These are phyloP conservation scores for Tangara arthus DNA, from an alignment of 2,797 vertebrate species.

Conservation along the genomic window DNA sequence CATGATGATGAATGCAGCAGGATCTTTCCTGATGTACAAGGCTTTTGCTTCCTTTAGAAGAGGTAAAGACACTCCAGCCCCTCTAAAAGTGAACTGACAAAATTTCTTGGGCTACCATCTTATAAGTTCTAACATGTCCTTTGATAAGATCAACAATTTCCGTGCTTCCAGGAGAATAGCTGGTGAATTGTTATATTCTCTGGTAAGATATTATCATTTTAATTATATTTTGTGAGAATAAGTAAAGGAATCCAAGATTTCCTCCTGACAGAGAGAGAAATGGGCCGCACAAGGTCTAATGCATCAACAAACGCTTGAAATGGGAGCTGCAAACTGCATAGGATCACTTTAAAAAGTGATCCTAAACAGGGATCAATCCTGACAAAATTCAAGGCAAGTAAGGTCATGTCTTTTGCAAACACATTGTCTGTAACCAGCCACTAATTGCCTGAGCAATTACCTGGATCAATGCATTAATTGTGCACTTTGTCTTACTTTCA, in stretches of 20 bases:
- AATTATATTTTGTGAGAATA: neutral
- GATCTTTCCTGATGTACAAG: neutral
- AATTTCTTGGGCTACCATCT: neutral
- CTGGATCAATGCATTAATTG: neutral
- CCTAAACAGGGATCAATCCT: neutral
- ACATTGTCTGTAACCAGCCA: neutral
- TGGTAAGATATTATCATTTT: neutral
- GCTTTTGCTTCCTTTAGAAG: neutral
- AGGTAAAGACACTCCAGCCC: neutral
- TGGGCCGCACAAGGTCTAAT: neutral
- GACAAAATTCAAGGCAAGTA: neutral
- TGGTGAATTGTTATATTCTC: neutral
- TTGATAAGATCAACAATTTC: neutral
- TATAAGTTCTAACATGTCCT: neutral
- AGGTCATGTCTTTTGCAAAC: neutral
- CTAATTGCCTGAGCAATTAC: neutral
- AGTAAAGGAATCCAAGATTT: neutral
- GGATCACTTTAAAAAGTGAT: neutral
- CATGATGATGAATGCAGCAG: neutral
- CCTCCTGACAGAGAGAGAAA: neutral
- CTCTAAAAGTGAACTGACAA: neutral
- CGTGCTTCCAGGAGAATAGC: neutral
- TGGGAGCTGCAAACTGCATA: neutral
- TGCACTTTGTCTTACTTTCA: neutral
- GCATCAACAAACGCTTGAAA: neutral